Base-by-base conservation (phyloP, 1,140 invertebrate species). In the Bombus sylvicola region DNA sequence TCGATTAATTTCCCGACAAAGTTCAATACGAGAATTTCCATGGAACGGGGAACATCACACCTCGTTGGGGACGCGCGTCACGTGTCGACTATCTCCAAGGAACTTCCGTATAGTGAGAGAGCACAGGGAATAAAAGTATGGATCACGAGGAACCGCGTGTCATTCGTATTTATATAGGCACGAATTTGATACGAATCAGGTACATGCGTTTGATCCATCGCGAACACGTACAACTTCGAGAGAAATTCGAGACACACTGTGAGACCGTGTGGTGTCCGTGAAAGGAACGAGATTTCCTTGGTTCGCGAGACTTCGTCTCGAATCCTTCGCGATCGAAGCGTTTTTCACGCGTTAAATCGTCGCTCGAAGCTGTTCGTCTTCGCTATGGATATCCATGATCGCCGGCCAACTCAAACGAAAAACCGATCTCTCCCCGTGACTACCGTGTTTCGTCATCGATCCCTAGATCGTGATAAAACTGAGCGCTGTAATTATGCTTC, bases 171-270 rank as follows among this genome's bases (percentile, higher is more conserved):
- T 80, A 80, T 69, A 31, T 47, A 69, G 78, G 31, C 78, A 47
- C 43, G 64, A 69, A 80, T 80, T 15, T 53, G 43, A 80, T 69
- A 80, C 78, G 78, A 34, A 80, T 68, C 64, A n/a, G 37, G 25
- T 69, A 34, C 43, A 37, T 15, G 25, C 64, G 43, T 0, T 39
- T 9, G 25, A 41, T 76, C 47, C 47, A 9, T 39, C 43, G 31
- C 39, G 77, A 43, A 68, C 64, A 47, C 34, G 78, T 47, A 31
- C 34, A n/a, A 18, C 34, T 53, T 39, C 9, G 22, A 53, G 31
- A 41, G 37, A 57, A 77, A 77, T 64, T 31, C 77, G 22, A 47
- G n/a, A 47, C 25, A 69, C 34, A n/a, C 8, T 12, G 12, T 2
- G 77, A 6, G 4, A 4, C 0, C 10, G 10, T 18, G 41, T 0